Percentiles rank a stretch among this genome's conserved stretches.
Evolutionary conservation across 35 echinoderm and acorn worm species (phyloP).

Genomic region (Ophioderma brevispina): DNA sequence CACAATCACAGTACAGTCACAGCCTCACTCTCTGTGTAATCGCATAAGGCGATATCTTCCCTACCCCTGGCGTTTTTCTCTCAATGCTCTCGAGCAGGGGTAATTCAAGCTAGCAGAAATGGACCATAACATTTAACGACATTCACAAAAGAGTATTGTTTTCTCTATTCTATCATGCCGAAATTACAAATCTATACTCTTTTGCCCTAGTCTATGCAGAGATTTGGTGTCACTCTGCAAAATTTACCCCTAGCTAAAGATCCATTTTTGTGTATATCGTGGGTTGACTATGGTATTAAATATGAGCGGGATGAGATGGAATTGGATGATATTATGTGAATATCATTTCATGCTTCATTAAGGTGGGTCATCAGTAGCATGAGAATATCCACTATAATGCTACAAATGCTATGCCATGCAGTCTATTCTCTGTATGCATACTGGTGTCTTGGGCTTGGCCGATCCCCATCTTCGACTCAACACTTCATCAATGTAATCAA

Average conservation of each 20-base stretch:
- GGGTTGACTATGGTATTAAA: too few relatives aligned
- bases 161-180: neutral
- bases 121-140: slow-evolving; percentile 4
- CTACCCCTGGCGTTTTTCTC: neutral
- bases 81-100: neutral
- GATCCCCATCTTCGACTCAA: neutral
- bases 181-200: neutral
- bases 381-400: neutral
- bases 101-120: slow-evolving; percentile 1
- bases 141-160: neutral
- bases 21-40: neutral
- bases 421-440: neutral
- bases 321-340: neutral
- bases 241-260: neutral
- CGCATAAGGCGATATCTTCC: neutral
- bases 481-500: slow-evolving; percentile 6
- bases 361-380: neutral
- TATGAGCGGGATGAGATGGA: neutral
- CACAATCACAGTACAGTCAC: neutral
- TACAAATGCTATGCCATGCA: neutral
- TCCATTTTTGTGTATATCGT: neutral
- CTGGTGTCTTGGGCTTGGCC: neutral
- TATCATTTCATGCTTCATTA: neutral
- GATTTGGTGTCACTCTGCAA: neutral
- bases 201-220: neutral